Percentiles rank a stretch among this genome's conserved stretches.
phyloP scores from a whole-genome alignment of 2,113 vertebrate genomes.

The Coregonus clupeaformis region DNA sequence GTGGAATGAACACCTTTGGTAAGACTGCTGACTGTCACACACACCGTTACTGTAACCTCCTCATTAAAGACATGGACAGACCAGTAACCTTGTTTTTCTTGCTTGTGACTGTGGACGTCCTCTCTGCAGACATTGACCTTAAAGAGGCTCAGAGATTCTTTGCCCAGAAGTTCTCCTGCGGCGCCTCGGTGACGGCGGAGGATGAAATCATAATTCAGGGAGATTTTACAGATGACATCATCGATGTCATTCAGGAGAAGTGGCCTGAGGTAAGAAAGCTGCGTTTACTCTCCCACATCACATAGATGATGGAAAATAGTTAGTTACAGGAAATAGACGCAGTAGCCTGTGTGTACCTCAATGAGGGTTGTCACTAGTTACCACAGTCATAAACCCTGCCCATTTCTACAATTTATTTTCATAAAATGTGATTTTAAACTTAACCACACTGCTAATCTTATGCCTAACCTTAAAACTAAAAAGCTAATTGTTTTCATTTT shows the following conservation, averaged over 20 bases:
- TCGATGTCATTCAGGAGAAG: conserved; percentile 98
- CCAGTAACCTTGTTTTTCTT: background rate
- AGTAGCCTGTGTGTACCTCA: background rate
- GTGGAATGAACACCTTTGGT: conserved; percentile 95
- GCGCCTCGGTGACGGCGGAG: conserved; percentile 96
- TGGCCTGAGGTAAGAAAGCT: conserved; percentile 88
- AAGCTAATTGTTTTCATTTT: too few relatives aligned
- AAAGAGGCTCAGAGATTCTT: conserved; percentile 99
- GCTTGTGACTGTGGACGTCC: background rate
- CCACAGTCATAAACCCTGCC: too few relatives aligned
- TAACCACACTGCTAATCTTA: too few relatives aligned
- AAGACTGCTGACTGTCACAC: conserved; percentile 45
- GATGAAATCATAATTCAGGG: conserved; percentile 99
- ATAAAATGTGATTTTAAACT: too few relatives aligned
- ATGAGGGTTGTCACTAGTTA: too few relatives aligned
- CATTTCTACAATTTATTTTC: too few relatives aligned
- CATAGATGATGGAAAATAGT: background rate
- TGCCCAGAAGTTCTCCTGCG: conserved; percentile 98
- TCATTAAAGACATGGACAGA: background rate
- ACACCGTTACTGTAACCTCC: conserved; percentile 16
- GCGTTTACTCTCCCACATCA: background rate
- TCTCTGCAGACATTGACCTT: conserved; percentile 89
- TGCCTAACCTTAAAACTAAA: too few relatives aligned
- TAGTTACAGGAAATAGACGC: background rate
- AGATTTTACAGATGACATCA: conserved; percentile 98